Evolutionary conservation across 2,888 invertebrate species (phyloP), one percentile per base, ranked within the genome.

Genomic region (Protodeltote pygarga): DNA sequence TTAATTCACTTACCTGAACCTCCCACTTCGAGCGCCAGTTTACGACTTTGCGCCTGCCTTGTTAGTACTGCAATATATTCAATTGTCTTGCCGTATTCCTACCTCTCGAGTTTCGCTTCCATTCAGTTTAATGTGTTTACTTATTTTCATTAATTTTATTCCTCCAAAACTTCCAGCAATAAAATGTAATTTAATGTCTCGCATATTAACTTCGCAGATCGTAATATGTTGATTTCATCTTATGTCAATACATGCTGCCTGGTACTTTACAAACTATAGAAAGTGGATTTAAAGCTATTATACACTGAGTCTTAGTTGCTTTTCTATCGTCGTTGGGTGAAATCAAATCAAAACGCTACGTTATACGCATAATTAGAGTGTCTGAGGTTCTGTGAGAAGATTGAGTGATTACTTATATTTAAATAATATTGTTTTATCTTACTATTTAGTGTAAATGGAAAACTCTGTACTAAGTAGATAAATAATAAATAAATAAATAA

Each of bases 1-100:
- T 77, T 77, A 79, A 81, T 77, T 75, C 70, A 73, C 73, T 79
- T 81, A 75, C 74, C 66, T 70, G 65, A 63, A 54, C 65, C 60
- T 64, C 69, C 60, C 60, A 44, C 52, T 50, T 38, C 34, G 46
- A 57, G 66, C 33, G 41, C 58, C 58, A 61, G 65, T 78, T 77
- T 75, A 80, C 71, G 73, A 73, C 69, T 75, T 71, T 54, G 50
- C 70, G 65, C 65, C 61, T 60, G 48, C 61, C 59, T 73, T 63
- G 64, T 72, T 72, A 70, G 65, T 67, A 55, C 59, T 69, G 66
- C 73, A 65, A 73, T 71, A 69, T 73, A 76, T 68, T 63, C 70
- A 69, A 75, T 73, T 67, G 71, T 68, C 54, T 73, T 63, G 34
- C 63, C 57, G 50, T 64, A 58, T 62, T 47, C 39, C 32, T 27